Evolutionary conservation across 2,888 invertebrate genomes (phyloP).

Genomic region (Labia minor): DNA sequence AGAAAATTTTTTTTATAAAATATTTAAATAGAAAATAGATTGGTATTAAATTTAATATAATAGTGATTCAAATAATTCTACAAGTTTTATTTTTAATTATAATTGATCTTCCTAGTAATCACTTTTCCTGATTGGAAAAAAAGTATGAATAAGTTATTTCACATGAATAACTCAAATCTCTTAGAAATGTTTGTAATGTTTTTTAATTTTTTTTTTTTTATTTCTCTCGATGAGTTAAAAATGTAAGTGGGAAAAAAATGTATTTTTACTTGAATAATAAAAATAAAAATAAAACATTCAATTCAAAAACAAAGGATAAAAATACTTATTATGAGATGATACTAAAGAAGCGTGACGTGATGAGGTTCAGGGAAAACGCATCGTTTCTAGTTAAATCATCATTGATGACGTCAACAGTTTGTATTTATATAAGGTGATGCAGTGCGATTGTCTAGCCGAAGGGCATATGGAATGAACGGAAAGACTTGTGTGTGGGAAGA

Average conservation of each 20-base stretch:
- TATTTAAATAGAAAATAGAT: too few relatives aligned
- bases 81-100: too few relatives aligned
- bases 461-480: not conserved
- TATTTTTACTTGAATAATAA: not conserved
- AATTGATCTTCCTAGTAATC: too few relatives aligned
- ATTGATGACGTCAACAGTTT: not conserved
- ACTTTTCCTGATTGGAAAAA: too few relatives aligned
- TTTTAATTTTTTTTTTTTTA: too few relatives aligned
- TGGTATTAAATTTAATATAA: too few relatives aligned
- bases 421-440: not conserved
- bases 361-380: not conserved
- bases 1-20: too few relatives aligned
- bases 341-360: constrained; percentile 13
- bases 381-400: not conserved
- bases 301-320: not conserved
- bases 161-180: too few relatives aligned
- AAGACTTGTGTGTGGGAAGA: not conserved
- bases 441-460: not conserved
- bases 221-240: too few relatives aligned
- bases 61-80: too few relatives aligned
- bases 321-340: not conserved
- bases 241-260: not conserved
- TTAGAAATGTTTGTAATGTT: too few relatives aligned
- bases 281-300: not conserved
- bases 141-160: too few relatives aligned